These are phyloP conservation scores for Tiphia femorata DNA, from an alignment of 2,888 invertebrate genomes.

Conservation along the genomic window DNA sequence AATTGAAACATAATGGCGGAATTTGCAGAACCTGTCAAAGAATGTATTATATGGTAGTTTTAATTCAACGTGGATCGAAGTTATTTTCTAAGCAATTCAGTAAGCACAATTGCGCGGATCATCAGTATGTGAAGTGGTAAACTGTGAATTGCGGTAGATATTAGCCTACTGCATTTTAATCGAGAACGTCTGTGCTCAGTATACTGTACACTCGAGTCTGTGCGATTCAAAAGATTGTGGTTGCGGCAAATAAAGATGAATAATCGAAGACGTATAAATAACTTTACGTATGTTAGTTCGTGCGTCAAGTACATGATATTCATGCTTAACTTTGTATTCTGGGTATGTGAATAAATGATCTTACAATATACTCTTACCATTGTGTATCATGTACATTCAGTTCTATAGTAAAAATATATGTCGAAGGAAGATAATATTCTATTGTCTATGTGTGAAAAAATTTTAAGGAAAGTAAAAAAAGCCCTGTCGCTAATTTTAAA, in stretches of 20 bases:
- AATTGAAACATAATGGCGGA: constrained; percentile 41
- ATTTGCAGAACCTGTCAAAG: constrained; percentile 44
- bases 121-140: constrained; percentile 24
- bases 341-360: constrained; percentile 82
- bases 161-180: too few relatives aligned
- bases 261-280: constrained; percentile 76
- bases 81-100: constrained; percentile 12
- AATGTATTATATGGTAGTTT: constrained; percentile 29
- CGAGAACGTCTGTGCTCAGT: too few relatives aligned
- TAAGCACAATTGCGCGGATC: constrained; percentile 9
- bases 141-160: constrained; percentile 5
- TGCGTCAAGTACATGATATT: constrained; percentile 93
- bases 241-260: constrained; percentile 50
- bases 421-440: too few relatives aligned
- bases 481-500: not conserved
- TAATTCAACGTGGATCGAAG: constrained; percentile 16
- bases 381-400: too few relatives aligned
- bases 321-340: constrained; percentile 89
- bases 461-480: too few relatives aligned
- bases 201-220: not conserved
- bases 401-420: too few relatives aligned
- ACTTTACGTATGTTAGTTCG: constrained; percentile 86
- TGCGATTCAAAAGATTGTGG: too few relatives aligned
- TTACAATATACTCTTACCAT: too few relatives aligned
- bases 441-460: too few relatives aligned